Evolutionary conservation across 2,113 vertebrate genomes (phyloP).

Genomic region (Burhinus oedicnemus): DNA sequence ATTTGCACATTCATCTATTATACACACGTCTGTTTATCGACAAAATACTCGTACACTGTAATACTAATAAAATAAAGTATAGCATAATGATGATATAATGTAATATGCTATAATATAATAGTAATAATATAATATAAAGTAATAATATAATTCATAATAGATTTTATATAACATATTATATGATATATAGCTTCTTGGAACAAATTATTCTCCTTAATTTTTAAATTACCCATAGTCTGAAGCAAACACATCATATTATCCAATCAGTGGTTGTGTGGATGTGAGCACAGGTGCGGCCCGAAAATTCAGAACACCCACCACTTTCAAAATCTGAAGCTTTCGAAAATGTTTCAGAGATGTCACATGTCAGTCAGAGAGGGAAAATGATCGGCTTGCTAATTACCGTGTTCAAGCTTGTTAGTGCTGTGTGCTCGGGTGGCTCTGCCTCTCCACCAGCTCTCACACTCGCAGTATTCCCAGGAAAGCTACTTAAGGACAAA

Average conservation of each 20-base stretch:
- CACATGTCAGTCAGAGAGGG: conserved; percentile 80
- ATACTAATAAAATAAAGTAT: not conserved
- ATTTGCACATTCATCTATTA: not conserved
- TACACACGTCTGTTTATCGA: not conserved
- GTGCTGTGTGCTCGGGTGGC: not conserved
- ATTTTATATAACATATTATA: conserved; percentile 4
- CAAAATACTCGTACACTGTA: not conserved
- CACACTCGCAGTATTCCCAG: not conserved
- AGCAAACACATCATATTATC: conserved; percentile 27
- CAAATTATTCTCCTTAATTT: conserved; percentile 62
- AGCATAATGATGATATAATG: not conserved
- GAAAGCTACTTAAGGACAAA: conserved; percentile 51
- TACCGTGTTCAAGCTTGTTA: conserved; percentile 58
- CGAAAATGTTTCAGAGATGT: conserved; percentile 72
- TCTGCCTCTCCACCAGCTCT: conserved; percentile 55
- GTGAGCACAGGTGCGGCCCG: conserved; percentile 51
- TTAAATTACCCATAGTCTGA: conserved; percentile 45
- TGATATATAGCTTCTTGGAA: conserved; percentile 20
- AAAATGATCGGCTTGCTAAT: conserved; percentile 80
- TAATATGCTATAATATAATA: not conserved
- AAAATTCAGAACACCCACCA: conserved; percentile 71
- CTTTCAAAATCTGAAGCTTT: conserved; percentile 69
- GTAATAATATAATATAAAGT: not conserved
- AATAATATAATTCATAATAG: not conserved
- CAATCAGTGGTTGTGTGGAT: conserved; percentile 57